Conservation (phyloP, 2,888 invertebrate species). For the Sylvicola cinctus region DNA sequence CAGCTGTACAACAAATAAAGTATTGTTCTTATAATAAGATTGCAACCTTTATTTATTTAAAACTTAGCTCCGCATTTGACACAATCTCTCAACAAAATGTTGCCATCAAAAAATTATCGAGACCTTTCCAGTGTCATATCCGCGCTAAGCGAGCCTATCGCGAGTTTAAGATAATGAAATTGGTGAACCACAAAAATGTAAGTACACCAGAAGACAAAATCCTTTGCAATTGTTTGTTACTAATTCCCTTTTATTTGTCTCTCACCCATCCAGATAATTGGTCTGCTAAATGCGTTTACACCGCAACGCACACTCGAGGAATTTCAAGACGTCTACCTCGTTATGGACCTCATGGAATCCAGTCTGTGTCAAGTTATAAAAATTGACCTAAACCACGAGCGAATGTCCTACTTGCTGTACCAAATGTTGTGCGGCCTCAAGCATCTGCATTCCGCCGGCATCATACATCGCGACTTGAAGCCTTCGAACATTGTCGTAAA, state of each 20-base stretch:
- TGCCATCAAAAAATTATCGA: constrained; percentile 96
- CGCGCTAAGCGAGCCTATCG: constrained; percentile 98
- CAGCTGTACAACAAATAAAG: too few species aligned
- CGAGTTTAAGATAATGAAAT: constrained; percentile 99
- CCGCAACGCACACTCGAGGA: constrained; percentile 94
- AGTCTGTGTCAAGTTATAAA: constrained; percentile 99
- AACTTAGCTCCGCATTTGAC: constrained; percentile 84
- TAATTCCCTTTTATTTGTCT: too few species aligned
- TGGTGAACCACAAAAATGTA: constrained; percentile 99
- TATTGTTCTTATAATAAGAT: not conserved
- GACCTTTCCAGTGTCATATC: constrained; percentile 99
- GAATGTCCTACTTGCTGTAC: constrained; percentile 98
- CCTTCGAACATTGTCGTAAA: constrained; percentile 99
- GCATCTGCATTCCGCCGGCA: constrained; percentile 96
- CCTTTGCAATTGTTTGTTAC: not conserved
- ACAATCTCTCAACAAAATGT: constrained; percentile 89
- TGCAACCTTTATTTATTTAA: constrained; percentile 1
- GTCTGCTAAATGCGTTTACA: constrained; percentile 95
- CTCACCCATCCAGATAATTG: constrained; percentile 88
- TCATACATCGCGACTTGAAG: constrained; percentile 98
- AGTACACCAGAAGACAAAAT: constrained; percentile 25
- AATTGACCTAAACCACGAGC: constrained; percentile 99
- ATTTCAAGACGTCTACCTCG: constrained; percentile 97
- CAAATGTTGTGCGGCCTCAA: constrained; percentile 99
- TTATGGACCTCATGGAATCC: constrained; percentile 99